phyloP scores from a whole-genome alignment of 2,797 vertebrate species.

The Philypnodon macrostomus region DNA sequence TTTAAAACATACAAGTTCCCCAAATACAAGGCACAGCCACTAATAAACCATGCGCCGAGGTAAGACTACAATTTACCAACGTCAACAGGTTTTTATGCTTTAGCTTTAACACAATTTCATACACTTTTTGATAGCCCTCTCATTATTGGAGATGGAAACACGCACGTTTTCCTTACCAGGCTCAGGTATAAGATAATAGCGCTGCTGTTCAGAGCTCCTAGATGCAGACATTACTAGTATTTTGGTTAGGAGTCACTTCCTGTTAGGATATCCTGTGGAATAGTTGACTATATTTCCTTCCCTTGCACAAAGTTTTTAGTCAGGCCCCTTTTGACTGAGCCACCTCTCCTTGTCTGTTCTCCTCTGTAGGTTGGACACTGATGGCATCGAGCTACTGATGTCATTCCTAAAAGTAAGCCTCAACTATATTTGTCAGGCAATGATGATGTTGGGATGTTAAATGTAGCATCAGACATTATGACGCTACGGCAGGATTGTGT shows the following conservation, averaged over 20 bases:
- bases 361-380: slow-evolving; percentile 84
- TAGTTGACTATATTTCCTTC: slow-evolving; percentile 72
- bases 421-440: slow-evolving; percentile 17
- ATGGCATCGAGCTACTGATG: slow-evolving; percentile 91
- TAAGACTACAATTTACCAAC: slow-evolving; percentile 45
- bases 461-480: slow-evolving; percentile 38
- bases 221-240: slow-evolving; percentile 31
- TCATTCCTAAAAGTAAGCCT: slow-evolving; percentile 92
- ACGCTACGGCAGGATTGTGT: slow-evolving; percentile 27
- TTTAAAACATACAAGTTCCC: slow-evolving; percentile 96
- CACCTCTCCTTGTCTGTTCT: slow-evolving; percentile 27
- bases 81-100: background rate
- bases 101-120: background rate
- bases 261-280: slow-evolving; percentile 80
- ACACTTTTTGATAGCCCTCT: slow-evolving; percentile 47
- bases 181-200: slow-evolving; percentile 51
- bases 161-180: slow-evolving; percentile 41
- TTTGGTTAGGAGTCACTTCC: slow-evolving; percentile 66
- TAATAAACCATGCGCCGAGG: slow-evolving; percentile 95
- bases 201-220: slow-evolving; percentile 11
- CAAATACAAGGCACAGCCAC: slow-evolving; percentile 90
- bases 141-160: slow-evolving; percentile 45
- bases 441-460: slow-evolving; percentile 13
- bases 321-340: slow-evolving; percentile 42
- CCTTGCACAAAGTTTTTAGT: slow-evolving; percentile 55